Percentiles rank a stretch among this genome's conserved stretches.
These are phyloP conservation scores for Drosophila melanosoma DNA, from an alignment of 2,888 invertebrate species.

Conservation along the genomic window DNA sequence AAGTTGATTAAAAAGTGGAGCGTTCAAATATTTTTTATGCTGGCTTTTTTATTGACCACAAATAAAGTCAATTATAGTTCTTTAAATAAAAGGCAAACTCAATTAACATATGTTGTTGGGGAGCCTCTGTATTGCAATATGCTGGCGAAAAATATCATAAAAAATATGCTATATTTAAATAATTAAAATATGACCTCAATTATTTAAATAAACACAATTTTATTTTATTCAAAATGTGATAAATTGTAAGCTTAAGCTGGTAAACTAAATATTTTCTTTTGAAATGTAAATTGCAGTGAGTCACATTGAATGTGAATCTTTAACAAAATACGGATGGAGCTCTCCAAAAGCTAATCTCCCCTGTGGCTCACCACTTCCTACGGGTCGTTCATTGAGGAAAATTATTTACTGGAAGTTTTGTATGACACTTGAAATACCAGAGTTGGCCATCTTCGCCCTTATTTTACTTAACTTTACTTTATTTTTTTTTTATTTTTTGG, in stretches of 20 bases:
- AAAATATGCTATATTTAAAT: neutral
- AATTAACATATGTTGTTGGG: neutral
- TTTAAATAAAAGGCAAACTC: neutral
- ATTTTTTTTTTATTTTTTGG: conserved; percentile 6
- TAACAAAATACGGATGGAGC: neutral
- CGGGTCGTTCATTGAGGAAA: conserved; percentile 6
- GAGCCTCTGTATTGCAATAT: neutral
- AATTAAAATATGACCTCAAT: neutral
- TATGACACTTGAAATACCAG: conserved; percentile 47
- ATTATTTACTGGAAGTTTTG: conserved; percentile 39
- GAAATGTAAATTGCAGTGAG: neutral
- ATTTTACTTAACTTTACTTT: conserved; percentile 16
- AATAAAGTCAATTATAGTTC: conserved; percentile 15
- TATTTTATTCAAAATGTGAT: neutral
- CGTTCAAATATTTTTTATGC: conserved; percentile 2
- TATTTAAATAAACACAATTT: neutral
- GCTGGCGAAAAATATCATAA: neutral
- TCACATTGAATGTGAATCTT: neutral
- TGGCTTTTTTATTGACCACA: conserved; percentile 14
- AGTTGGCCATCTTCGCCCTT: conserved; percentile 27
- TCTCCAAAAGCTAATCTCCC: conserved; percentile 1
- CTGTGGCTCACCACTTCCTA: conserved; percentile 2
- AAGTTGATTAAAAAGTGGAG: neutral
- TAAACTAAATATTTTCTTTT: neutral
- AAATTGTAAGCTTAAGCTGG: neutral